phyloP scores from a whole-genome alignment of 1,140 invertebrate species.

The Saccostrea cuccullata region DNA sequence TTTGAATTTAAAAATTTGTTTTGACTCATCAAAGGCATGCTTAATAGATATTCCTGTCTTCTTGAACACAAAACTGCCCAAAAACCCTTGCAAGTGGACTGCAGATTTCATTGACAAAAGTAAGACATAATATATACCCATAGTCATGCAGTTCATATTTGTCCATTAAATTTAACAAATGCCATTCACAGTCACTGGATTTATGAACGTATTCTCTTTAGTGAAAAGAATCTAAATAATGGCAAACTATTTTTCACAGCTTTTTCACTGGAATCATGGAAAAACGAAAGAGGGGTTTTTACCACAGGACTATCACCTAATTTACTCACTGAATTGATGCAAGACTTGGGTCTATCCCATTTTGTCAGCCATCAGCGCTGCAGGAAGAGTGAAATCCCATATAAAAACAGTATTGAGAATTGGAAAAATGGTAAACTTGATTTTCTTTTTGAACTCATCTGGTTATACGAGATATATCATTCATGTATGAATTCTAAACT shows the following conservation, averaged over 20 bases:
- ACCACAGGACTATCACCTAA: conserved; percentile 6
- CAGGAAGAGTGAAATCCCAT: not conserved
- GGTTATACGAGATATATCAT: too few species aligned
- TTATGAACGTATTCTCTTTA: not conserved
- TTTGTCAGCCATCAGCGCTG: not conserved
- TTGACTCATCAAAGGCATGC: conserved; percentile 50
- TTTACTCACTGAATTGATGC: not conserved
- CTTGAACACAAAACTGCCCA: conserved; percentile 52
- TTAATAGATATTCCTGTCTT: conserved; percentile 47
- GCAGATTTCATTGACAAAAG: conserved; percentile 1
- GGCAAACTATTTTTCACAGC: not conserved
- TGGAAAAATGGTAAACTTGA: conserved; percentile 32
- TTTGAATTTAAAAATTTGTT: conserved; percentile 54
- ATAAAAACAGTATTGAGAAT: not conserved
- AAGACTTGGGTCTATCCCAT: not conserved
- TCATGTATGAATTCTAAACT: too few species aligned
- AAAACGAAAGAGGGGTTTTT: not conserved
- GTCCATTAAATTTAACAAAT: too few species aligned
- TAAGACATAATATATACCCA: not conserved
- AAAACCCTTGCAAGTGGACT: conserved; percentile 45
- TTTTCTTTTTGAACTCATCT: too few species aligned
- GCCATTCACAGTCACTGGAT: too few species aligned
- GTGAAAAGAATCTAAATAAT: too few species aligned
- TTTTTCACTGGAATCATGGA: conserved; percentile 6
- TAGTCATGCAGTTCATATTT: too few species aligned